These are phyloP conservation scores for Psilopsiagon aurifrons DNA, from an alignment of 2,113 vertebrate species.

Conservation along the genomic window DNA sequence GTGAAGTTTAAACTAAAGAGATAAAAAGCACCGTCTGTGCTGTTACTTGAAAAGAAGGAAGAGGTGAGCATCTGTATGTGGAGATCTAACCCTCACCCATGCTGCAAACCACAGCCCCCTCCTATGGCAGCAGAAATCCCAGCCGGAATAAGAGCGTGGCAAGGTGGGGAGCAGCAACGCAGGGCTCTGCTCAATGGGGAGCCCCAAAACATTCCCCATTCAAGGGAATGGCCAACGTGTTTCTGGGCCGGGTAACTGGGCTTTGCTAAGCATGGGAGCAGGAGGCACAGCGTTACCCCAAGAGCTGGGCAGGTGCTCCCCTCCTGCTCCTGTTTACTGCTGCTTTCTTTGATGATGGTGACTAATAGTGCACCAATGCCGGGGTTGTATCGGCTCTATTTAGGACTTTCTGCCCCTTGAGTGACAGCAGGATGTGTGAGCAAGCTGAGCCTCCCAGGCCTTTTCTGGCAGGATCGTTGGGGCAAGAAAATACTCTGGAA, in stretches of 20 bases:
- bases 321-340: constrained; percentile 1
- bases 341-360: constrained; percentile 55
- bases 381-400: neutral
- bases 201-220: neutral
- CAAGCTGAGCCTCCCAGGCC: constrained; percentile 31
- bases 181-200: neutral
- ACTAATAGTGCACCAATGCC: constrained; percentile 62
- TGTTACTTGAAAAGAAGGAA: neutral
- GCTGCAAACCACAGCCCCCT: neutral
- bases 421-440: constrained; percentile 73
- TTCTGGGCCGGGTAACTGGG: neutral
- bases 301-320: neutral
- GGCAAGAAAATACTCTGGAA: constrained; percentile 67
- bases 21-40: rapidly evolving
- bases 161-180: neutral
- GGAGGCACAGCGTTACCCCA: neutral
- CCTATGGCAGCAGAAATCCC: neutral
- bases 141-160: neutral
- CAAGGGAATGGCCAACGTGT: neutral
- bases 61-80: neutral
- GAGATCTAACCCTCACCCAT: neutral
- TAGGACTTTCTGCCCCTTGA: constrained; percentile 49
- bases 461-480: constrained; percentile 72
- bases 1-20: neutral
- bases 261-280: neutral